Percentiles rank a stretch among this genome's conserved stretches.
These are phyloP conservation scores for Pediacus dermestoides DNA, from an alignment of 2,888 invertebrate genomes.

Conservation along the genomic window DNA sequence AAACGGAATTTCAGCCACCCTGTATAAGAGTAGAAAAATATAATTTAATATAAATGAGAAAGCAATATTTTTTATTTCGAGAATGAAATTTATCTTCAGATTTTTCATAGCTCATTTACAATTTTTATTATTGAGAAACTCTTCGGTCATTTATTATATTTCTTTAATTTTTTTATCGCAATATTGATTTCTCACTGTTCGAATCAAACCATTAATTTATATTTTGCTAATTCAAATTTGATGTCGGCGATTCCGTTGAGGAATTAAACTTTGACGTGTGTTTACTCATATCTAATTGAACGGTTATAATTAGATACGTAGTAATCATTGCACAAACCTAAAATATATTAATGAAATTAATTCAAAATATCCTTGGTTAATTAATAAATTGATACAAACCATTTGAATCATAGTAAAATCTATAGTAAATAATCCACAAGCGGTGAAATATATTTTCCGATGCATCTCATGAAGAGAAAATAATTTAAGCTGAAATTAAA, in stretches of 20 bases:
- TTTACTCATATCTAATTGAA: slow-evolving; percentile 6
- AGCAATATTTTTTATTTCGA: too few species aligned
- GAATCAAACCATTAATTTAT: background rate
- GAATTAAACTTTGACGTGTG: too few species aligned
- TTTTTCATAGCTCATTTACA: too few species aligned
- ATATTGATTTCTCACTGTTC: background rate
- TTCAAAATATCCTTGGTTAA: too few species aligned
- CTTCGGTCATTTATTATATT: too few species aligned
- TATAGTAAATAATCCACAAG: slow-evolving; percentile 12
- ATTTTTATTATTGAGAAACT: too few species aligned
- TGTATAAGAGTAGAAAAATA: too few species aligned
- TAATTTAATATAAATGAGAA: too few species aligned
- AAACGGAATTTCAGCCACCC: too few species aligned
- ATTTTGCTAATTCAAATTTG: background rate
- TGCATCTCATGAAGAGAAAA: slow-evolving; percentile 15
- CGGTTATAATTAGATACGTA: slow-evolving; percentile 10
- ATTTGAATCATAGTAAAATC: slow-evolving; percentile 15
- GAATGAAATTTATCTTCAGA: too few species aligned
- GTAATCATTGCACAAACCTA: slow-evolving; percentile 12
- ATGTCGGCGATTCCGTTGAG: too few species aligned
- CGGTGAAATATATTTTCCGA: slow-evolving; percentile 13
- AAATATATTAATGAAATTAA: slow-evolving; percentile 6
- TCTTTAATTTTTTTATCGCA: too few species aligned
- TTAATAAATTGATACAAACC: slow-evolving; percentile 5
- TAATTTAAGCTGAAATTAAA: slow-evolving; percentile 13